These are phyloP conservation scores for Xiphophorus couchianus DNA, from an alignment of 2,113 vertebrate genomes.

Conservation along the genomic window DNA sequence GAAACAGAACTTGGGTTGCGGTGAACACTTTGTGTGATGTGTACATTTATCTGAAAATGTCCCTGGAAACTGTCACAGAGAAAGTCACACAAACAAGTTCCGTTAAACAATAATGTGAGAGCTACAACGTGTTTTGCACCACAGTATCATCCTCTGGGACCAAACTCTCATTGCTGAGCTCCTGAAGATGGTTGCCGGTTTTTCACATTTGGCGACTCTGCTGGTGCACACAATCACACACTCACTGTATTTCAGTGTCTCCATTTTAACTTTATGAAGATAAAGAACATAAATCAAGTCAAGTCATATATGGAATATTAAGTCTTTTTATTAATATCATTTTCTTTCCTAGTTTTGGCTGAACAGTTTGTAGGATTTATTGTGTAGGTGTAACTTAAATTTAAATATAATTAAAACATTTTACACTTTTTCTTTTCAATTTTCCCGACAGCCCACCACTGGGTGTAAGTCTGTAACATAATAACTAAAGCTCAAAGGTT, in stretches of 20 bases:
- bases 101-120: conserved; percentile 27
- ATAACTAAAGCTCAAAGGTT: no score
- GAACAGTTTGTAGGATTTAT: conserved; percentile 24
- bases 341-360: conserved; percentile 25
- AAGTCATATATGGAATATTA: background rate
- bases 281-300: background rate
- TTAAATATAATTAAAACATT: no score
- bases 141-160: conserved; percentile 49
- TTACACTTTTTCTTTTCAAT: no score
- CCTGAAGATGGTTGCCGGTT: conserved; percentile 69
- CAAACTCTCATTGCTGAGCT: conserved; percentile 42
- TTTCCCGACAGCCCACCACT: no score
- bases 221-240: conserved; percentile 35
- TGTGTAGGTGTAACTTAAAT: background rate
- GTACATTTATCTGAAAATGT: conserved; percentile 12
- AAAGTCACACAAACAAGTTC: background rate
- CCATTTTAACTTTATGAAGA: background rate
- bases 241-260: background rate
- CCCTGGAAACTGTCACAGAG: conserved; percentile 7
- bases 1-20: background rate
- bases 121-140: background rate
- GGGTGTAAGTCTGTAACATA: no score
- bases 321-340: background rate
- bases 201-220: conserved; percentile 46
- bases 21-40: conserved; percentile 15